Evolutionary conservation across 1,140 invertebrate species (phyloP).

Genomic region (Lineus longissimus): DNA sequence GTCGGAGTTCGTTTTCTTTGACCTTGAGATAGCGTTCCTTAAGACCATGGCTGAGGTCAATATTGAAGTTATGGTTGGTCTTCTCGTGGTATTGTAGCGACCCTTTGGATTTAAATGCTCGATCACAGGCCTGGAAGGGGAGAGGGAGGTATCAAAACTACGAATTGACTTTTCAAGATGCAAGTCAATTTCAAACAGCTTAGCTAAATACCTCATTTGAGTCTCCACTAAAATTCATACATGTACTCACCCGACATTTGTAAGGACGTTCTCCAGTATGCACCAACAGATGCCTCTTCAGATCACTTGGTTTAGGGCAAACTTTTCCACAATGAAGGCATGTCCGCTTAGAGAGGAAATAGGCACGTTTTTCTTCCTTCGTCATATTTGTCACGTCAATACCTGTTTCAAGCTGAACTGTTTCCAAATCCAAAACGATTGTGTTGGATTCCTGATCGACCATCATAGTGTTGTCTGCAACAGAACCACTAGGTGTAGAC

Average conservation of each 20-base stretch:
- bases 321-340: constrained; percentile 32
- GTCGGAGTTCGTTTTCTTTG: constrained; percentile 18
- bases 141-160: neutral
- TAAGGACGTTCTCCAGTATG: constrained; percentile 49
- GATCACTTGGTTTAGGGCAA: constrained; percentile 42
- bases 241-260: constrained; percentile 38
- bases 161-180: too few species aligned
- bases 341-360: neutral
- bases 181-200: too few species aligned
- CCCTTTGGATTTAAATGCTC: constrained; percentile 31
- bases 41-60: constrained; percentile 41
- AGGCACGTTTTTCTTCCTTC: neutral
- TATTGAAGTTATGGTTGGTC: constrained; percentile 37
- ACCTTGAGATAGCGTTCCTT: constrained; percentile 41
- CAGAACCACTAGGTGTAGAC: neutral
- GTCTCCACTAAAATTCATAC: neutral
- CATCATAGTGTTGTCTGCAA: neutral
- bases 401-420: neutral
- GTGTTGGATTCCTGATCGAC: too few species aligned
- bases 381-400: neutral
- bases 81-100: constrained; percentile 44
- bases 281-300: constrained; percentile 49
- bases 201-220: too few species aligned
- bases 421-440: neutral
- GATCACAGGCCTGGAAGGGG: constrained; percentile 26